phyloP scores from a whole-genome alignment of 2,797 vertebrate species.

The Gambusia yucatana region DNA sequence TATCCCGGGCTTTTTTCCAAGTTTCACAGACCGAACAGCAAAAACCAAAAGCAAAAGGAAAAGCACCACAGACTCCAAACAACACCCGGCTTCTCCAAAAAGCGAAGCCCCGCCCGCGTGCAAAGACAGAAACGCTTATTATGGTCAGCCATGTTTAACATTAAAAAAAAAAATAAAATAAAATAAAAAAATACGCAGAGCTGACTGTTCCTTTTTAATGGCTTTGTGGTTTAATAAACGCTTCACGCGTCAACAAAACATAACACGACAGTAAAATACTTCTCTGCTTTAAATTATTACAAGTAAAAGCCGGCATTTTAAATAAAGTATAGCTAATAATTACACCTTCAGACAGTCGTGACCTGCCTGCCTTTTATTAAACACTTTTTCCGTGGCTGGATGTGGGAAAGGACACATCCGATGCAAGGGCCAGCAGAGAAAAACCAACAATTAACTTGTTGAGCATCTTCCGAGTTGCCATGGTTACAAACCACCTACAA shows the following conservation, averaged over 20 bases:
- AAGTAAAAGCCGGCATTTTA: background rate
- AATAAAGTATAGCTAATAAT: background rate
- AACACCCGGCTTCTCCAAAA: slow-evolving; percentile 5
- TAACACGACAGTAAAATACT: background rate
- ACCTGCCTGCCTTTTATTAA: background rate
- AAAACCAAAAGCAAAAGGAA: slow-evolving; percentile 18
- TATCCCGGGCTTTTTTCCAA: background rate
- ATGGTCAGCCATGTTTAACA: slow-evolving; percentile 14
- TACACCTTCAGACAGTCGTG: background rate
- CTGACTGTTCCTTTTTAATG: background rate
- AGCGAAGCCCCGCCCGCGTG: background rate
- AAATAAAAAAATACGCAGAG: background rate
- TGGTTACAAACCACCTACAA: slow-evolving; percentile 22
- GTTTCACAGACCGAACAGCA: background rate
- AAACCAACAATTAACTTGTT: slow-evolving; percentile 10
- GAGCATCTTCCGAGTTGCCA: slow-evolving; percentile 9
- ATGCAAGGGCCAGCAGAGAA: slow-evolving; percentile 33
- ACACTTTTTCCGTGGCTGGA: slow-evolving; percentile 6
- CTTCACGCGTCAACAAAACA: background rate
- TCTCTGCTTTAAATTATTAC: background rate
- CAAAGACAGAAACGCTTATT: slow-evolving; percentile 35
- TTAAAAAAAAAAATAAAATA: background rate
- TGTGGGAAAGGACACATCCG: background rate
- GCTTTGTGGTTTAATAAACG: slow-evolving; percentile 9
- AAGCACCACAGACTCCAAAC: background rate